phyloP scores from a whole-genome alignment of 2,888 invertebrate species.

The Aspidiotus destructor region DNA sequence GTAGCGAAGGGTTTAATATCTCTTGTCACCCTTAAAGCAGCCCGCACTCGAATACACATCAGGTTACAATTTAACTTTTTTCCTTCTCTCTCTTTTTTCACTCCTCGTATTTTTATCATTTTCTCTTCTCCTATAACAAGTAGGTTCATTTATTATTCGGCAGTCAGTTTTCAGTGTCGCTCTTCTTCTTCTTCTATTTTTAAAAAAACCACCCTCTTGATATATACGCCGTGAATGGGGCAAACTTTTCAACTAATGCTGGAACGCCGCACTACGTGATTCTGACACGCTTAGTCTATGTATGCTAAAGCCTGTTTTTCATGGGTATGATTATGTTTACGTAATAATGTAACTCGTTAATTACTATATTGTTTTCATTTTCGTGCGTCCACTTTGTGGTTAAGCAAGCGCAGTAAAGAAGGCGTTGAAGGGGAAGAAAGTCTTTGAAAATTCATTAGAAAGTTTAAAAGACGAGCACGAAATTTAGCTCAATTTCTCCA shows the following conservation, averaged over 20 bases:
- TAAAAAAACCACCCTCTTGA: conserved; percentile 29
- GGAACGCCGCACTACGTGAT: neutral
- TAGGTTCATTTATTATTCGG: conserved; percentile 31
- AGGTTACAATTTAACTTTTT: conserved; percentile 32
- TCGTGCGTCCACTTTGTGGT: neutral
- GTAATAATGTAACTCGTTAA: neutral
- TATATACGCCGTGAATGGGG: neutral
- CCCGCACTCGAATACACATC: conserved; percentile 30
- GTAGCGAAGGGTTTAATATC: conserved; percentile 25
- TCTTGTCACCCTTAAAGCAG: conserved; percentile 28
- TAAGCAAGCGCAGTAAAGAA: neutral
- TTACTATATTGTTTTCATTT: neutral
- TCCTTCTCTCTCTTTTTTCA: conserved; percentile 15
- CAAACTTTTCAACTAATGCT: neutral
- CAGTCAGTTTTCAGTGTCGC: conserved; percentile 10
- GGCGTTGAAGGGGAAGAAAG: neutral
- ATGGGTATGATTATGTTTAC: neutral
- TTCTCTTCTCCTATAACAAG: conserved; percentile 13
- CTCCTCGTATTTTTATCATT: neutral
- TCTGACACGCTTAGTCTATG: neutral
- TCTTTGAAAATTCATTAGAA: neutral
- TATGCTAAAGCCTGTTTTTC: neutral
- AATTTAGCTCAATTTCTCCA: neutral
- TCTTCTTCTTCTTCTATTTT: neutral
- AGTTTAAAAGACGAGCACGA: neutral